These are phyloP conservation scores for Typhlomys cinereus DNA, from an alignment of 2,113 vertebrate species.

Conservation along the genomic window DNA sequence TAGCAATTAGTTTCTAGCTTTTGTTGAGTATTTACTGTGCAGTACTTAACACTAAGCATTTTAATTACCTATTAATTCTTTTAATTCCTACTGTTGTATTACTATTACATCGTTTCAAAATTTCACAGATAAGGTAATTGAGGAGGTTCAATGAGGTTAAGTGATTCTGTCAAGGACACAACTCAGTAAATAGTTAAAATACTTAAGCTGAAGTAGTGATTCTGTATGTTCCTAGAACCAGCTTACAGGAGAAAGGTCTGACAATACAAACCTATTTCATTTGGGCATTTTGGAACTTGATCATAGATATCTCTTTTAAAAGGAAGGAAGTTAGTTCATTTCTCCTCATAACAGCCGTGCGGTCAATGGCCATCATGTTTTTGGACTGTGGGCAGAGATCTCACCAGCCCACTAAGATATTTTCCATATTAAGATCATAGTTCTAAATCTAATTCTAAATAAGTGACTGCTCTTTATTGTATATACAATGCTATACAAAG, in stretches of 20 bases:
- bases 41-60: not conserved
- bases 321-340: not conserved
- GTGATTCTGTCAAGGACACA: not conserved
- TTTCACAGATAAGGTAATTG: not conserved
- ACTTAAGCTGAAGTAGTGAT: not conserved
- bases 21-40: not conserved
- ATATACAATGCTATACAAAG: not conserved
- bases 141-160: not conserved
- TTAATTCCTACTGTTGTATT: not conserved
- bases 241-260: not conserved
- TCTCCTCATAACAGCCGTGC: not conserved
- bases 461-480: constrained; percentile 9
- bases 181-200: not conserved
- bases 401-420: too few species aligned
- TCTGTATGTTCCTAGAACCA: not conserved
- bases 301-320: not conserved
- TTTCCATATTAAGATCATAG: not conserved
- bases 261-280: not conserved
- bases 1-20: not conserved
- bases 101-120: not conserved
- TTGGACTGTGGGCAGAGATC: too few species aligned
- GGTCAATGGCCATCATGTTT: not conserved
- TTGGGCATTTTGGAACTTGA: not conserved
- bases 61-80: not conserved
- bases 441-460: not conserved